A percentile compares a stretch with the other conserved stretches of the same genome.
Evolutionary conservation across 1,140 invertebrate genomes (phyloP).

Genomic region (Archivesica marissinica): DNA sequence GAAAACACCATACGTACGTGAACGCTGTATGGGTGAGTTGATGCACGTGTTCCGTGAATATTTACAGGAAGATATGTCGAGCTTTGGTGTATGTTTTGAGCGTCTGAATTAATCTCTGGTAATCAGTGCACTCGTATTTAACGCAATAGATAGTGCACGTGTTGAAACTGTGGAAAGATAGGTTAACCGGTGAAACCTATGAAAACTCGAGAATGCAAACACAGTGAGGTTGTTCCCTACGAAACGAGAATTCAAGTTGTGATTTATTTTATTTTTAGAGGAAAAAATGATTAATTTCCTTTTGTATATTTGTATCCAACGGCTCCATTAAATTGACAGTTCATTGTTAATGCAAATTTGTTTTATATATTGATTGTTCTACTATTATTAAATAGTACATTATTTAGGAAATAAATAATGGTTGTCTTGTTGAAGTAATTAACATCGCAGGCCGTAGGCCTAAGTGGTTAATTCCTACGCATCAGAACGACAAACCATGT

Average conservation of each 20-base stretch:
- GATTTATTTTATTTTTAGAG: constrained; percentile 11
- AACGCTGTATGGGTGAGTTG: constrained; percentile 18
- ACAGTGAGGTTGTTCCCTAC: background rate
- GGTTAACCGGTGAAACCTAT: constrained; percentile 9
- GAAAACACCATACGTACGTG: constrained; percentile 16
- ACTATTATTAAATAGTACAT: too few species aligned
- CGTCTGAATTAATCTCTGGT: constrained; percentile 10
- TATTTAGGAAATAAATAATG: too few species aligned
- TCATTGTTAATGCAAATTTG: too few species aligned
- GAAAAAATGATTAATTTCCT: too few species aligned
- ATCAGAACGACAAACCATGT: too few species aligned
- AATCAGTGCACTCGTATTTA: constrained; percentile 13
- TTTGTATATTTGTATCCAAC: too few species aligned
- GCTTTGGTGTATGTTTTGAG: constrained; percentile 20
- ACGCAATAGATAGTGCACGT: constrained; percentile 26
- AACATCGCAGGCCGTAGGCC: too few species aligned
- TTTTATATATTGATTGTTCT: too few species aligned
- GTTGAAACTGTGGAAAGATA: constrained; percentile 19
- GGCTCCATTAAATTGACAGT: too few species aligned
- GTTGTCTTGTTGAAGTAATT: too few species aligned
- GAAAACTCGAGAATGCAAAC: background rate
- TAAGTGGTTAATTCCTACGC: too few species aligned
- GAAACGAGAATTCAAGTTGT: constrained; percentile 29
- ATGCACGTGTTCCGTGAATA: constrained; percentile 5
- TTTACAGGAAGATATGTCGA: constrained; percentile 12